Conservation (phyloP, 2,797 vertebrate species). For the Cryptoprocta ferox region DNA sequence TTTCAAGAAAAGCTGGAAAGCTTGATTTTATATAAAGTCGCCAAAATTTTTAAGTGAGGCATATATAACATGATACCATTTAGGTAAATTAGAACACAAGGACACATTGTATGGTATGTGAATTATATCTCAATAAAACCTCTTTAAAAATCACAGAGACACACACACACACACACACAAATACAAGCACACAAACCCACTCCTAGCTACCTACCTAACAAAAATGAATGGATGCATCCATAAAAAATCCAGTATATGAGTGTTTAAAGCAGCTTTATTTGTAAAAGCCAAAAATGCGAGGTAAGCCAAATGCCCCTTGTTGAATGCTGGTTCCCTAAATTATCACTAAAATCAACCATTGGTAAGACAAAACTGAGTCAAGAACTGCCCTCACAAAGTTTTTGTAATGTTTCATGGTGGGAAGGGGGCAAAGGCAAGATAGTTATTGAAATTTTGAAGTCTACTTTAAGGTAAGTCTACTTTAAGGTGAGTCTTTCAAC, state of each 20-base stretch:
- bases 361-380: not conserved
- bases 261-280: not conserved
- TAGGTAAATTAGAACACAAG: not conserved
- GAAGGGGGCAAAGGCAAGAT: not conserved
- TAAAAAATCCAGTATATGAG: not conserved
- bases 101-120: too few relatives aligned
- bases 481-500: not conserved
- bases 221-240: not conserved
- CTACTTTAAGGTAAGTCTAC: not conserved
- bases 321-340: not conserved
- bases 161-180: too few relatives aligned
- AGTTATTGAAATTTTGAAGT: not conserved
- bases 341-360: not conserved
- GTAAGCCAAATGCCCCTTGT: not conserved
- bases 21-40: not conserved
- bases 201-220: not conserved
- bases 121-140: too few relatives aligned
- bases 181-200: not conserved
- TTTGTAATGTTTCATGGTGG: not conserved
- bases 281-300: conserved; percentile 15
- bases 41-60: not conserved
- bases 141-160: too few relatives aligned
- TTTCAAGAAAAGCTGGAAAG: conserved; percentile 6
- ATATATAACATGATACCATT: not conserved
- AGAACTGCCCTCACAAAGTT: not conserved